Evolutionary conservation across 2,797 vertebrate species (phyloP), one percentile per base, ranked within the genome.

Genomic region (Lagorchestes hirsutus): DNA sequence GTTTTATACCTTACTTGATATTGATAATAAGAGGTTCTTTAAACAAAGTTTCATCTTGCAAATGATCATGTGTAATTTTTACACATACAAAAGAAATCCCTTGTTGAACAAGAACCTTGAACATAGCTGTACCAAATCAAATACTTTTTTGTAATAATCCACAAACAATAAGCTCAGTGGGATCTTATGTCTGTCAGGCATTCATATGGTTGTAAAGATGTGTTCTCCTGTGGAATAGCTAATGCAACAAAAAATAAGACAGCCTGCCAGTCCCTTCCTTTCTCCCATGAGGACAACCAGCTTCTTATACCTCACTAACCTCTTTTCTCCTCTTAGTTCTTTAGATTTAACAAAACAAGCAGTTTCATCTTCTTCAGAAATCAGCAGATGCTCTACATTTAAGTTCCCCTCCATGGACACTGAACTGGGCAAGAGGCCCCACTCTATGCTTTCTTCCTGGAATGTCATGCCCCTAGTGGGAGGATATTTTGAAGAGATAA

Each of bases 261-360:
- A 54, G 62, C 82, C 56, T 59, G 16, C 90, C 96, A 94, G 96
- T 97, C 93, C 90, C 93, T 97, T 97, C 92, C 95, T 98, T 96
- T 94, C 92, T 92, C 91, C 31, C 55, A 54, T 67, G 46, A 90
- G 95, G 95, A 82, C 27, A 93, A 62, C 90, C 55, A 34, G 92
- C 50, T 91, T 56, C 40, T 93, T 93, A 91, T 34, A 94, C 92
- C 95, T 96, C 92, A 54, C 91, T 56, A 96, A 54, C 57, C n/a
- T 91, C 55, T 94, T 92, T 92, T 90, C 57, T 82, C 18, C 16
- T 92, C 56, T 96, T 90, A 62, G 0, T 31, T 62, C 90, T 54
- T 55, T 54, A 34, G 92, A 93, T 57, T 40, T 92, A 92, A 96
- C 96, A 91, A 96, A 96, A 97, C 1, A 8, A 74, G 34, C 92